Evolutionary conservation across 2,888 invertebrate species (phyloP).

Genomic region (Phortica magna): DNA sequence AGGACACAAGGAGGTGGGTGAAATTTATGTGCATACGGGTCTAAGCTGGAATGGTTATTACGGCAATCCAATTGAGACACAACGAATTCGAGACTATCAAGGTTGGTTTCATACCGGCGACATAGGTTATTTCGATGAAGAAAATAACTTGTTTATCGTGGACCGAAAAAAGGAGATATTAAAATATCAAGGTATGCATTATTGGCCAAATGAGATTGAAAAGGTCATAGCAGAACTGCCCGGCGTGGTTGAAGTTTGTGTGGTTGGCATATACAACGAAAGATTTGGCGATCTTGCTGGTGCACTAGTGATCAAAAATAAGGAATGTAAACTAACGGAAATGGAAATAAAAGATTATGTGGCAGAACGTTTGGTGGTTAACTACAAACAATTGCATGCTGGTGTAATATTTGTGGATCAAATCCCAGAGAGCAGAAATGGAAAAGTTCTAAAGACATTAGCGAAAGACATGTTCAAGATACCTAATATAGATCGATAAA

Average conservation of each 20-base stretch:
- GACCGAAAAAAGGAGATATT: conserved; percentile 70
- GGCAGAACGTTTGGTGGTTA: conserved; percentile 34
- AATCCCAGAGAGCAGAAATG: conserved; percentile 60
- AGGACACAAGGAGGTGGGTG: conserved; percentile 58
- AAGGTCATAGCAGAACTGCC: conserved; percentile 54
- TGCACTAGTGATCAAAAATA: conserved; percentile 57
- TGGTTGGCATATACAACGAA: conserved; percentile 60
- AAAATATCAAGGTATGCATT: conserved; percentile 60
- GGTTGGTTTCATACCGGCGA: conserved; percentile 72
- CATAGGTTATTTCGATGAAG: conserved; percentile 68
- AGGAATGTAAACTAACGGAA: conserved; percentile 43
- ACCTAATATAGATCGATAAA: not conserved
- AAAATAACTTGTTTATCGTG: conserved; percentile 58
- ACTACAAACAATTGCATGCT: conserved; percentile 60
- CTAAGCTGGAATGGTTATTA: conserved; percentile 67
- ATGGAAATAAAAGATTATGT: conserved; percentile 48
- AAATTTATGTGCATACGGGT: conserved; percentile 53
- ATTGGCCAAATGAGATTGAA: conserved; percentile 64
- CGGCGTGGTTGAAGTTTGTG: conserved; percentile 61
- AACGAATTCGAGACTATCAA: conserved; percentile 51
- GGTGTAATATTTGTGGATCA: conserved; percentile 61
- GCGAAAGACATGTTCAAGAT: conserved; percentile 46
- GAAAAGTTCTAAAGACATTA: conserved; percentile 52
- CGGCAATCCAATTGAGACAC: conserved; percentile 57
- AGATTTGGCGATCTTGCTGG: conserved; percentile 60